Evolutionary conservation across 2,888 invertebrate species (phyloP).

Genomic region (Erebia epiphron): DNA sequence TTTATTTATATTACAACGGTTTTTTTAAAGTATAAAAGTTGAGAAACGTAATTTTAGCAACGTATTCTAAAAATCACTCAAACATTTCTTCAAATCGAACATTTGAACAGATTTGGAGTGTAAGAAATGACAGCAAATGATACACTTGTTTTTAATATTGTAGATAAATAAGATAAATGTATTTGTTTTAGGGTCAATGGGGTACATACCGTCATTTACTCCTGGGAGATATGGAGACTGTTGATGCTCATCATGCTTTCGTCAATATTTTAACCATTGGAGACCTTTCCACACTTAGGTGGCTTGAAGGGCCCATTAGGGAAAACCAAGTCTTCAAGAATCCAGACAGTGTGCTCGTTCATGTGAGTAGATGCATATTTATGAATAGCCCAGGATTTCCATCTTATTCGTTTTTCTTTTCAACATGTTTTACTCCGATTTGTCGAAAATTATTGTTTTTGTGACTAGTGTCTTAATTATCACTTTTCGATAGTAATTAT

Average conservation of each 20-base stretch:
- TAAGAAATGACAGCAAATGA: no score
- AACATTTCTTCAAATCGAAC: no score
- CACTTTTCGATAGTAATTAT: no score
- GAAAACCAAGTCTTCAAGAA: conserved; percentile 58
- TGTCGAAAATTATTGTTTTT: not conserved
- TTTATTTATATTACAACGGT: not conserved
- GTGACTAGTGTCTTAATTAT: no score
- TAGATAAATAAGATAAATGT: no score
- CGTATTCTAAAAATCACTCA: no score
- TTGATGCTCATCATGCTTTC: conserved; percentile 86
- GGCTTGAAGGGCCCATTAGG: conserved; percentile 86
- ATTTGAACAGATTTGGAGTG: no score
- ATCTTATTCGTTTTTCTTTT: not conserved
- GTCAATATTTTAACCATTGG: conserved; percentile 90
- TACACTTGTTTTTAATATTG: no score
- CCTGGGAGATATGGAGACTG: conserved; percentile 76
- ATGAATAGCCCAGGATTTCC: not conserved
- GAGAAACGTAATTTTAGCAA: no score
- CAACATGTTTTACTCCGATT: not conserved
- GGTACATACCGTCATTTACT: conserved; percentile 94
- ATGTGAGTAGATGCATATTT: conserved; percentile 58
- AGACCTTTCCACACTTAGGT: conserved; percentile 90
- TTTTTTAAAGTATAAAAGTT: no score
- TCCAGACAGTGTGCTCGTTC: conserved; percentile 55
- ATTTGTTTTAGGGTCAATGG: conserved; percentile 77